Base-by-base conservation (phyloP, 2,113 vertebrate genomes). In the Pogonocichla stellata region DNA sequence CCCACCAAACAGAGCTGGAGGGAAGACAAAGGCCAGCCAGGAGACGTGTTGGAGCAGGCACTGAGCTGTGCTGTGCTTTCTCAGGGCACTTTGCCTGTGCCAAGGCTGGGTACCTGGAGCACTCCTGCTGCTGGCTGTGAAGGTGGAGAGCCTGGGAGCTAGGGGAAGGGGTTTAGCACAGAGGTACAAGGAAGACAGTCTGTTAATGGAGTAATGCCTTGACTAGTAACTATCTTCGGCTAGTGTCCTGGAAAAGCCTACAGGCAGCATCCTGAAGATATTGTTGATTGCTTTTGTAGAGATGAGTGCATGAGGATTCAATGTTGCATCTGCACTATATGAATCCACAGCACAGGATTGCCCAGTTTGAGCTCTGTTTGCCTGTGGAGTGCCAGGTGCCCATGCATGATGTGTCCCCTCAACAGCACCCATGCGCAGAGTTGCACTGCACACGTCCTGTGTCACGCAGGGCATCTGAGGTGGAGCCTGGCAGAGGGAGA, bases 51-150 rank as follows among this genome's bases (percentile, higher is more conserved):
- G 17, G 51, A 80, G 67, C 2, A 10, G 90, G 64, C 4, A 2
- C 23, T 47, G 73, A 75, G 69, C 69, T 50, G 50, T 1, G 1
- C 75, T 92, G 10, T 61, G 33, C 58, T 47, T 78, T 75, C 31
- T 48, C 36, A 17, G 58, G 50, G 60, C 40, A 13, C 16, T 33
- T 54, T 43, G 7, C 19, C 66, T 61, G 57, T 5, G 0, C 66
- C 0, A 0, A 43, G 45, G 61, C 48, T 1, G 0, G 40, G 79
- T 19, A 26, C 43, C 42, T 3, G 2, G 33, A 79, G 65, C 14
- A 1, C 16, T 81, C 28, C 36, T 88, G 47, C n/a, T 0, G 0
- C 60, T 56, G 51, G 48, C 74, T 48, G 24, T 50, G 42, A n/a
- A 50, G 19, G 11, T 25, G 48, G 34, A 80, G 51, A 81, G 34